Percentiles rank a stretch among this genome's conserved stretches.
Evolutionary conservation across 2,888 invertebrate species (phyloP).

Genomic region (Mythimna albipuncta): DNA sequence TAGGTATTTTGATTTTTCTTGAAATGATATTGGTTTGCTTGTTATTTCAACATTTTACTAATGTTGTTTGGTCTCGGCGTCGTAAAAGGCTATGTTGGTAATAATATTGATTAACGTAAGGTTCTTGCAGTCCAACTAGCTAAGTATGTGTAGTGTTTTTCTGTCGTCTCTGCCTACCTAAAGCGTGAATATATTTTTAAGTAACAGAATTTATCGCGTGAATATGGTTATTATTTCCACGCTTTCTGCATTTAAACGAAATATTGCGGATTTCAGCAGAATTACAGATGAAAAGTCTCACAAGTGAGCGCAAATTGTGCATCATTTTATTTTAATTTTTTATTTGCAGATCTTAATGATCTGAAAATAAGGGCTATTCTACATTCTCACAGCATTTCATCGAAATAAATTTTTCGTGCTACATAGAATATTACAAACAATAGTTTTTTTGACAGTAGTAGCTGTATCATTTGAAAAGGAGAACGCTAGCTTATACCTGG

Average conservation of each 20-base stretch:
- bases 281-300: not conserved
- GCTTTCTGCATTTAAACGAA: not conserved
- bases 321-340: not conserved
- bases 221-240: not conserved
- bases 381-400: not conserved
- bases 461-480: constrained; percentile 1
- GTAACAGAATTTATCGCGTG: not conserved
- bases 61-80: not conserved
- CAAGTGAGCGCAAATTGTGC: not conserved
- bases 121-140: too few relatives aligned
- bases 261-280: not conserved
- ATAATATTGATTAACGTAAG: too few relatives aligned
- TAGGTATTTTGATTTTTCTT: too few relatives aligned
- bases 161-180: too few relatives aligned
- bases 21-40: too few relatives aligned
- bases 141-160: too few relatives aligned
- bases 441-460: constrained; percentile 9
- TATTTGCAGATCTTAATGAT: not conserved
- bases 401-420: not conserved
- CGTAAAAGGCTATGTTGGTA: too few relatives aligned
- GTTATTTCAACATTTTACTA: too few relatives aligned
- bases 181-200: too few relatives aligned
- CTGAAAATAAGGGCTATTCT: not conserved
- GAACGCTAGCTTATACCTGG: too few relatives aligned
- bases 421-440: not conserved